Conservation (phyloP, 2,113 vertebrate genomes). For the Pongo abelii region DNA sequence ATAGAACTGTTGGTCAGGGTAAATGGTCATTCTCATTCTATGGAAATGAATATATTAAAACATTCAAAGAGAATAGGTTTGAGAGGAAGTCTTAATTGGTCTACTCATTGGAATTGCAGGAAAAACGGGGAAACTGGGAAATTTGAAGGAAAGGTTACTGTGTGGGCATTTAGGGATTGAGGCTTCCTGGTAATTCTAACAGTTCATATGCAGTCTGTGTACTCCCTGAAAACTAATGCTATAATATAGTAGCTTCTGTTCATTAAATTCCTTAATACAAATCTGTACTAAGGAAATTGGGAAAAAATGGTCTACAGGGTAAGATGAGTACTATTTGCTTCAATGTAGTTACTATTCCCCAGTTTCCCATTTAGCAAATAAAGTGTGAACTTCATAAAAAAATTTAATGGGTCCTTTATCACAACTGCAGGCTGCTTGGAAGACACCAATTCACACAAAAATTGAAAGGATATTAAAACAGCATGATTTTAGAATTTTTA, state of each 20-base stretch:
- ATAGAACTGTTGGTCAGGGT: background rate
- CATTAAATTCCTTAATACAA: conserved; percentile 66
- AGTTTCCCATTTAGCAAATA: conserved; percentile 49
- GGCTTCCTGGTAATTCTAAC: background rate
- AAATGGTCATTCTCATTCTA: background rate
- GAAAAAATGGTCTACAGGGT: conserved; percentile 44
- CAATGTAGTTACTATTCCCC: conserved; percentile 32
- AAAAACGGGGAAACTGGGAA: conserved; percentile 5
- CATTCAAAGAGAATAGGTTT: background rate
- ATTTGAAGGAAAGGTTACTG: background rate
- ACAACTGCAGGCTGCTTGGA: background rate
- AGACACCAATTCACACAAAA: background rate
- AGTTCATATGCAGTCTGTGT: background rate
- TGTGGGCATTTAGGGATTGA: background rate
- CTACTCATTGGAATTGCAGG: background rate
- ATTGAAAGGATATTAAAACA: background rate
- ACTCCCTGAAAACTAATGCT: background rate
- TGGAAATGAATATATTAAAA: background rate
- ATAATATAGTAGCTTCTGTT: conserved; percentile 55
- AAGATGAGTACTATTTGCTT: conserved; percentile 18
- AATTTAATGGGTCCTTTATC: background rate
- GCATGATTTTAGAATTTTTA: background rate
- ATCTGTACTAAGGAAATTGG: conserved; percentile 39
- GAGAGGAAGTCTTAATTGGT: background rate
- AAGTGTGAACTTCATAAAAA: conserved; percentile 58